phyloP scores from a whole-genome alignment of 1,140 invertebrate genomes.

The Pristionchus pacificus region DNA sequence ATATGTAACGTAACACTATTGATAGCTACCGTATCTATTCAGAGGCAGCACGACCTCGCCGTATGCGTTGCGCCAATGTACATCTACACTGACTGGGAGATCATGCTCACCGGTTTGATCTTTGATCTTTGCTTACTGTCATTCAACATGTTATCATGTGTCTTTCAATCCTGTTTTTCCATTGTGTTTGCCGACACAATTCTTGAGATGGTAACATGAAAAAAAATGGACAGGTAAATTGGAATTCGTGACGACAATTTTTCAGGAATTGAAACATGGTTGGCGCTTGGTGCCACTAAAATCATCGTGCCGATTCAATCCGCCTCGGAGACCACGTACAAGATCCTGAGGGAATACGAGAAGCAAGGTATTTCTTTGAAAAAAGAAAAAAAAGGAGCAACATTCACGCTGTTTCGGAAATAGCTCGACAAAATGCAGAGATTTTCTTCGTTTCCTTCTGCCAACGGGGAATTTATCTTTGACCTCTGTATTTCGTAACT shows the following conservation, averaged over 20 bases:
- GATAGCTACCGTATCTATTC: too few species aligned
- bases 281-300: slow-evolving; percentile 55
- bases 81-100: slow-evolving; percentile 57
- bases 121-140: too few species aligned
- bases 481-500: too few species aligned
- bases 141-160: too few species aligned
- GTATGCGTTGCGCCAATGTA: slow-evolving; percentile 57
- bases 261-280: slow-evolving; percentile 45
- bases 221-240: background rate
- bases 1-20: too few species aligned
- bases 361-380: slow-evolving; percentile 33
- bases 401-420: background rate
- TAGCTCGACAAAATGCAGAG: background rate
- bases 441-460: slow-evolving; percentile 11
- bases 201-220: too few species aligned
- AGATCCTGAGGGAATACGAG: slow-evolving; percentile 51
- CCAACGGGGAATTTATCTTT: too few species aligned
- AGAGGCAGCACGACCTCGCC: slow-evolving; percentile 45
- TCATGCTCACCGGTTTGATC: slow-evolving; percentile 43
- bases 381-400: too few species aligned
- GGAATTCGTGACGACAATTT: too few species aligned
- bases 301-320: slow-evolving; percentile 56
- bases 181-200: too few species aligned
- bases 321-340: slow-evolving; percentile 42
- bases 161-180: too few species aligned